phyloP scores from a whole-genome alignment of 1,140 invertebrate genomes.

The Chironomus striatipennis region DNA sequence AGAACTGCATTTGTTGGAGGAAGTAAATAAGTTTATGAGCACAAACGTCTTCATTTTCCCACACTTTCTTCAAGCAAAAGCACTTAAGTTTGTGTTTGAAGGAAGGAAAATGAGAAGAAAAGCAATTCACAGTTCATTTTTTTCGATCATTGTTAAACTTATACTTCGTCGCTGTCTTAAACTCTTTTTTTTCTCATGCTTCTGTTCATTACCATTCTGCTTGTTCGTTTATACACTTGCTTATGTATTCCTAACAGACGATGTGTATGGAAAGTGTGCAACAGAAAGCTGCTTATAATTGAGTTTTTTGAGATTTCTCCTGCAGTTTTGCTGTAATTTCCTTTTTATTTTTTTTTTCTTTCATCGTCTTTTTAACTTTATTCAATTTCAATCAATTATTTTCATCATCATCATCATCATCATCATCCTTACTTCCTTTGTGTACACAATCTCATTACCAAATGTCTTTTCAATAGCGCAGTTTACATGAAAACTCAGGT shows the following conservation, averaged over 20 bases:
- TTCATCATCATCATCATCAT: neutral
- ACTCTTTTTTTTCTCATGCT: neutral
- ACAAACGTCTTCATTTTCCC: neutral
- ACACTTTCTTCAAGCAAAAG: neutral
- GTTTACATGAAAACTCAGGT: neutral
- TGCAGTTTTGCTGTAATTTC: conserved; percentile 1
- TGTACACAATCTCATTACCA: too few species aligned
- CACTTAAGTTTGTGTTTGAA: neutral
- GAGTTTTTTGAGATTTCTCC: neutral
- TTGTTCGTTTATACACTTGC: neutral
- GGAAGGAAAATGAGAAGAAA: neutral
- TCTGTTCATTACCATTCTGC: neutral
- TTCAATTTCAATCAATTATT: conserved; percentile 14
- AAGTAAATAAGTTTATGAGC: too few species aligned
- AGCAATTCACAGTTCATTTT: conserved; percentile 13
- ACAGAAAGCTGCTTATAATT: conserved; percentile 13
- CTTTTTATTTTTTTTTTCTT: neutral
- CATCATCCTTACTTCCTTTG: too few species aligned
- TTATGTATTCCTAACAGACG: neutral
- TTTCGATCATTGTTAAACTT: conserved; percentile 14
- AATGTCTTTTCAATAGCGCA: neutral
- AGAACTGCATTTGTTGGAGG: too few species aligned
- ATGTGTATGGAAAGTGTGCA: conserved; percentile 6
- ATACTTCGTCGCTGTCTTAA: neutral
- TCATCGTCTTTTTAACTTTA: neutral